Percentiles rank a stretch among this genome's conserved stretches.
phyloP scores from a whole-genome alignment of 2,797 vertebrate species.

The Pangasius djambal region DNA sequence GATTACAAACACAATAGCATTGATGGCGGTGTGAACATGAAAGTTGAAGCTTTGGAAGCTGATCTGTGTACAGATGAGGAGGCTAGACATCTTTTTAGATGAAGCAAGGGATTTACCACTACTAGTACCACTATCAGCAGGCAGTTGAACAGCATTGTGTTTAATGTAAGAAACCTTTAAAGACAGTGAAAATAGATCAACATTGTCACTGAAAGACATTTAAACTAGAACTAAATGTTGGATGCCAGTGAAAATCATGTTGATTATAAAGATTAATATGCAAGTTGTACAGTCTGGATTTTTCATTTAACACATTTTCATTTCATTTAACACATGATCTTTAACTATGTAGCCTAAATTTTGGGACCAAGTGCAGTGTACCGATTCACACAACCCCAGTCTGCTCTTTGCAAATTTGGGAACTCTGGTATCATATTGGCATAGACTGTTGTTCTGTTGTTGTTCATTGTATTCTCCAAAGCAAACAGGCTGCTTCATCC shows the following conservation, averaged over 20 bases:
- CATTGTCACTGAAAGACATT: not conserved
- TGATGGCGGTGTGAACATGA: not conserved
- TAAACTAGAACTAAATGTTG: not conserved
- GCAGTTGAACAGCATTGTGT: not conserved
- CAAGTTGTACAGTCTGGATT: not conserved
- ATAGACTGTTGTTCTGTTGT: not conserved
- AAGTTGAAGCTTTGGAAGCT: not conserved
- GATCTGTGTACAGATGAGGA: not conserved
- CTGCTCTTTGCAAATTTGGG: not conserved
- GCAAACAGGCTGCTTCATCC: constrained; percentile 68
- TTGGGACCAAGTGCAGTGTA: not conserved
- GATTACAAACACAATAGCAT: not conserved
- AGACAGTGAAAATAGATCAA: too few species aligned
- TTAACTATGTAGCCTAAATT: not conserved
- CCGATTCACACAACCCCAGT: not conserved
- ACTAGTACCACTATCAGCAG: not conserved
- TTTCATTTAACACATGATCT: not conserved
- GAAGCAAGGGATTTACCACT: not conserved
- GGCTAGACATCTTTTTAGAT: not conserved
- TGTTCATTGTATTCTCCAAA: constrained; percentile 49
- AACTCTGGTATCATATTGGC: not conserved
- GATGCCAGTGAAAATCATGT: not conserved
- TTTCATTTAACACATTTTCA: not conserved
- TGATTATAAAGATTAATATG: not conserved
- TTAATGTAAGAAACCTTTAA: not conserved